Evolutionary conservation across 1,140 invertebrate species (phyloP), one percentile per base, ranked within the genome.

Genomic region (Bombus picipes): DNA sequence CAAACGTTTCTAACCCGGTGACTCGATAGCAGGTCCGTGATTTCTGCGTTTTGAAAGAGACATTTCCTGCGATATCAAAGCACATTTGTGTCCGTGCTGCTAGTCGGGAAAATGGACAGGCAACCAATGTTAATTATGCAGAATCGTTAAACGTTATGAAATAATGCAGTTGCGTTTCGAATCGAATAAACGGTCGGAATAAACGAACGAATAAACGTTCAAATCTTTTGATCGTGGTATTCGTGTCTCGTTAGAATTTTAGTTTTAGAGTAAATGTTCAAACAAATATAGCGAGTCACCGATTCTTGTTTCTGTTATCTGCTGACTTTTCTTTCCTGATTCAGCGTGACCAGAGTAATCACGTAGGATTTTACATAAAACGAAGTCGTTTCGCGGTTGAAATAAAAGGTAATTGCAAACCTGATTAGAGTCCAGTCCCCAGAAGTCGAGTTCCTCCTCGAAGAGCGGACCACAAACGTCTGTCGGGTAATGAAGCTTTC

Each of bases 401-500:
- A 28, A 73, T 47, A 73, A 32, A 73, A 43, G 39, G 28, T 47
- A 39, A 32, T 39, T 47, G 98, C 97, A 96, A 99, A 98, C 97
- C 95, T 98, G 98, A 95, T 98, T 99, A 70, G 98, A 97, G 94
- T 99, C 98, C 77, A 99, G 96, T 10, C 98, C 98, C 98, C 98
- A 99, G 95, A 99, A 99, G 95, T 99, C 98, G 73, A 99, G 96
- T 94, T 99, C 99, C 94, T 99, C 99, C 94, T 99, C 99, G 94
- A 99, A 99, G 71, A 99, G 96, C 41, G 99, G 99, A 47, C 99
- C 99, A 93, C 99, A 99, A 10, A 99, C 98, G 94, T 99, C 98
- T 37, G 98, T 99, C 8, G 99, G 99, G 95, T 99, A 99, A 95
- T 99, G 99, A 62, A 99, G 97, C 94, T 99, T 99, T 47, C 99